Base-by-base conservation (phyloP, 2,113 vertebrate species). In the Petromus typicus region DNA sequence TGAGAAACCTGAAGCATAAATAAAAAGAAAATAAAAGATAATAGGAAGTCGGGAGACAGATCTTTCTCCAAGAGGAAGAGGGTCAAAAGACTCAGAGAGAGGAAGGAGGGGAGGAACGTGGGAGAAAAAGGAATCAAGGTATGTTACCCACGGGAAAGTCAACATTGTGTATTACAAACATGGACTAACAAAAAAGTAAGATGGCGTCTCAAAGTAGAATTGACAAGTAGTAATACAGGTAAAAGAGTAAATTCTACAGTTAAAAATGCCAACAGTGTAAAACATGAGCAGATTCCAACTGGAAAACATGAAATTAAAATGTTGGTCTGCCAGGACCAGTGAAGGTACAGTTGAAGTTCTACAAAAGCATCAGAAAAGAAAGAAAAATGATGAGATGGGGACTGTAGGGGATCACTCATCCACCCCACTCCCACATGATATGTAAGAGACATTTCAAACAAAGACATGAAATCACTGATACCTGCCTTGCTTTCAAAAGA, bases 371-470 rank as follows among this genome's bases (percentile, higher is more conserved):
- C 4, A 85, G 3, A 90, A 69, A 69, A n/a, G 5, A 61, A 84
- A 89, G 32, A 3, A 20, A 37, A 34, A 66, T 25, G 27, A 32
- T 5, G 13, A 18, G 85, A 12, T 56, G 37, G 40, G 5, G 54
- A 67, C 51, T 90, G 51, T 14, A 10, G 27, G 25, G 12, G 61
- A 40, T 89, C 7, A 40, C 61, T 12, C 54, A 4, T 40, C 81
- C 63, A 13, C 14, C 6, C 2, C 20, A 14, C 27, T 83, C 27
- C 54, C 57, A 22, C 34, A 56, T 57, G 2, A 66, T 83, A 59
- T 37, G 67, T 91, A 75, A 79, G 63, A 92, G 64, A 71, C 34
- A 69, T 76, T 91, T 87, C 23, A 80, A 75, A 79, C 17, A 69
- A 88, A 84, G 11, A 6, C 7, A 40, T 17, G 8, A 69, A 81